These are phyloP conservation scores for Halcyon leucocephala DNA, from an alignment of 2,797 vertebrate species.

Conservation along the genomic window DNA sequence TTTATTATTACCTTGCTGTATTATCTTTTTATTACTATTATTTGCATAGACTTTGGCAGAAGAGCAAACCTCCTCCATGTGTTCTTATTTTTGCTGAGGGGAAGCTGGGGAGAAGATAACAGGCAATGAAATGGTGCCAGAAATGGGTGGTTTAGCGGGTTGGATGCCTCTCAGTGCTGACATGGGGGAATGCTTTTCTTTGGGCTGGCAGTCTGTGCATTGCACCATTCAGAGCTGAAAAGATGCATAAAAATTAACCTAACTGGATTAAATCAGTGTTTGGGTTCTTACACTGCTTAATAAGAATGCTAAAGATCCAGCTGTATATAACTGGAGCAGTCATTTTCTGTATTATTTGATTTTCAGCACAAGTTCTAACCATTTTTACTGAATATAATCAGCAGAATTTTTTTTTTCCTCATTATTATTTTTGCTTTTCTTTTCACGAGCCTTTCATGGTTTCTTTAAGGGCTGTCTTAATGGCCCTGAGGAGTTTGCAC, in stretches of 20 bases:
- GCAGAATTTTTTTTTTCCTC: neutral
- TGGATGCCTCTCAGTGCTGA: neutral
- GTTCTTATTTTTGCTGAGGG: neutral
- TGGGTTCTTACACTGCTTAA: neutral
- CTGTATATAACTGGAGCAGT: neutral
- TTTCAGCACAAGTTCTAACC: neutral
- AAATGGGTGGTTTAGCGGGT: neutral
- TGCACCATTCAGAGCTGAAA: neutral
- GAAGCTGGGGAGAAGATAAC: neutral
- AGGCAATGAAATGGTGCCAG: accelerated
- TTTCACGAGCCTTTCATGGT: neutral
- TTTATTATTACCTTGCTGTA: neutral
- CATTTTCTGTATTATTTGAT: neutral
- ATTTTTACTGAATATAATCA: neutral
- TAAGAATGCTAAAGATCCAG: neutral
- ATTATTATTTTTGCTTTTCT: neutral
- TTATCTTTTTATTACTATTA: neutral
- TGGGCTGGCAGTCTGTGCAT: neutral
- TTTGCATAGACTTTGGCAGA: neutral
- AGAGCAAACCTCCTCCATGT: neutral
- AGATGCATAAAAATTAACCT: neutral
- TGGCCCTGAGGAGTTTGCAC: neutral
- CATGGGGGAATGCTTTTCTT: neutral
- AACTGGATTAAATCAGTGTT: neutral
- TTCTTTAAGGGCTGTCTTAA: neutral